phyloP scores from a whole-genome alignment of 2,797 vertebrate species.

The Muscicapa striata region DNA sequence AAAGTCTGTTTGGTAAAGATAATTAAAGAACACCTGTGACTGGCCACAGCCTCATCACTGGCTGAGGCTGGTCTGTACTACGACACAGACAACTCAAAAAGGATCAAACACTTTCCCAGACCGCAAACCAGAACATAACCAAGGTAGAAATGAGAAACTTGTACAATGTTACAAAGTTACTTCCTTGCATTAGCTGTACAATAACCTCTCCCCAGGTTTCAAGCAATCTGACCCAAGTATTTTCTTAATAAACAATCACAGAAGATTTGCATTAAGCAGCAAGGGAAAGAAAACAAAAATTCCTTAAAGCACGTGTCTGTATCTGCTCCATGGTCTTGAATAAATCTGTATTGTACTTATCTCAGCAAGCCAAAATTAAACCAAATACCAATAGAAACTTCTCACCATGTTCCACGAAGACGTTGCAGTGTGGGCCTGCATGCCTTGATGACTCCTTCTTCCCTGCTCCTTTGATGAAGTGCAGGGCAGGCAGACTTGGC shows the following conservation, averaged over 20 bases:
- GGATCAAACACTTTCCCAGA: not conserved
- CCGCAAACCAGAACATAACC: not conserved
- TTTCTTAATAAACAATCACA: not conserved
- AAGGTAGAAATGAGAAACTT: not conserved
- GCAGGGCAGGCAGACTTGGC: slow-evolving; percentile 93
- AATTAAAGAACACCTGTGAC: not conserved
- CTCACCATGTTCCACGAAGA: slow-evolving; percentile 97
- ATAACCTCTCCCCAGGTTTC: not conserved
- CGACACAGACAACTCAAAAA: not conserved
- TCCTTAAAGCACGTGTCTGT: not conserved
- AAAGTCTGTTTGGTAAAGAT: not conserved
- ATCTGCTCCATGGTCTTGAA: not conserved
- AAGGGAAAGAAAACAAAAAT: not conserved
- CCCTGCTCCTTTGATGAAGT: slow-evolving; percentile 91
- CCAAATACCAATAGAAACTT: not conserved
- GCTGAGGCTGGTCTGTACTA: not conserved
- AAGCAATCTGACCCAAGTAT: not conserved
- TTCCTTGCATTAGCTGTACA: not conserved
- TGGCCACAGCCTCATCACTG: not conserved
- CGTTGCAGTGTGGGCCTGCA: slow-evolving; percentile 88
- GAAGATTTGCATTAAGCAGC: not conserved
- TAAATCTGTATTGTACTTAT: not conserved
- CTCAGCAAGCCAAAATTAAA: not conserved
- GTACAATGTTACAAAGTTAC: not conserved
- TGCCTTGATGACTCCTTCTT: slow-evolving; percentile 91